phyloP scores from a whole-genome alignment of 2,888 invertebrate genomes.

The Tyria jacobaeae region DNA sequence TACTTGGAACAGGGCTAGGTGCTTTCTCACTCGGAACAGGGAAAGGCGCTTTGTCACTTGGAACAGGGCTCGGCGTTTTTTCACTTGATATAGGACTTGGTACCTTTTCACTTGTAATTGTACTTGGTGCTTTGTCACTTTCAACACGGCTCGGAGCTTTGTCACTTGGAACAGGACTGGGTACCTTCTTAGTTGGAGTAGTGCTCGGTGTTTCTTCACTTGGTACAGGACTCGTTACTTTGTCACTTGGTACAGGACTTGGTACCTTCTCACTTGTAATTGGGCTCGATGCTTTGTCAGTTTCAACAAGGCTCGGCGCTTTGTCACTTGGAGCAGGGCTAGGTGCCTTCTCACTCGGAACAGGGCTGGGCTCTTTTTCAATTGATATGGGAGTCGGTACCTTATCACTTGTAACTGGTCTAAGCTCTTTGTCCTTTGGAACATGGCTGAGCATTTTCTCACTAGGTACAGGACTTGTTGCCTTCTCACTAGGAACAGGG shows the following conservation, averaged over 20 bases:
- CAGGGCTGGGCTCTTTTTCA: constrained; percentile 18
- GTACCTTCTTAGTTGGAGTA: constrained; percentile 14
- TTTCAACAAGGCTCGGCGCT: background rate
- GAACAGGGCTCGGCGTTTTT: constrained; percentile 17
- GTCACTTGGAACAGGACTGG: constrained; percentile 2
- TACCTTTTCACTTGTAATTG: constrained; percentile 11
- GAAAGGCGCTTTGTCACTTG: background rate
- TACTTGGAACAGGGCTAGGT: background rate
- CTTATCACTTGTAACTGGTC: too few relatives aligned
- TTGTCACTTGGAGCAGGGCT: constrained; percentile 4
- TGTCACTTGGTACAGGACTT: too few relatives aligned
- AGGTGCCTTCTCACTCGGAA: constrained; percentile 6
- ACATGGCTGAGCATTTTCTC: constrained; percentile 2
- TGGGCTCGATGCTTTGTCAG: constrained; percentile 5
- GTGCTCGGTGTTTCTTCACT: constrained; percentile 22
- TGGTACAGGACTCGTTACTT: constrained; percentile 1
- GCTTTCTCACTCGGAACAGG: background rate
- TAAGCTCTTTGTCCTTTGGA: background rate
- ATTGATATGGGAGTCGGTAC: constrained; percentile 17
- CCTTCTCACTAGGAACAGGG: constrained; percentile 17
- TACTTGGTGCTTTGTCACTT: background rate
- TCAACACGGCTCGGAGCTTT: background rate
- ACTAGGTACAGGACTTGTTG: background rate
- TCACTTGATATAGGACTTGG: too few relatives aligned
- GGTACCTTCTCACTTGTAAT: constrained; percentile 2